Evolutionary conservation across 2,888 invertebrate genomes (phyloP).

Genomic region (Noctua fimbriata): DNA sequence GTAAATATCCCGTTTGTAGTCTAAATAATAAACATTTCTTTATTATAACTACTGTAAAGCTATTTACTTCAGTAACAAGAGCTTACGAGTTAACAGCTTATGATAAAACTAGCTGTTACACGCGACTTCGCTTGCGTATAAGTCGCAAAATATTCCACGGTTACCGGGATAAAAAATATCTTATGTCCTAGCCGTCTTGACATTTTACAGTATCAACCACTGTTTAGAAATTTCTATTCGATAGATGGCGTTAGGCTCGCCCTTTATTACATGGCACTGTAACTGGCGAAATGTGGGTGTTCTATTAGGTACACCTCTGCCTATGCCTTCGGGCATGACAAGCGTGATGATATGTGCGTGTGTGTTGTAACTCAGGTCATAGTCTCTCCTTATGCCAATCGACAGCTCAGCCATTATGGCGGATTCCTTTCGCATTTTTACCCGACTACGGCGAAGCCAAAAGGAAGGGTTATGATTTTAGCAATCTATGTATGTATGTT

Average conservation of each 20-base stretch:
- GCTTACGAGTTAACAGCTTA: neutral
- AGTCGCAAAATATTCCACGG: neutral
- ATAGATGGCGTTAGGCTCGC: neutral
- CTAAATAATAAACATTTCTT: conserved; percentile 3
- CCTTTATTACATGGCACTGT: no score
- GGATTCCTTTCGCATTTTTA: neutral
- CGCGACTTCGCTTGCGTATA: neutral
- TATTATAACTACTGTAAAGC: neutral
- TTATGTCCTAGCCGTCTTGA: no score
- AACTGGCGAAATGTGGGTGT: neutral
- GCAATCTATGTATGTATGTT: no score
- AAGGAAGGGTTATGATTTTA: no score
- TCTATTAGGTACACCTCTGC: neutral
- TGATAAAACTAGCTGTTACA: neutral
- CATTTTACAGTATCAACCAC: neutral
- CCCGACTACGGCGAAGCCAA: no score
- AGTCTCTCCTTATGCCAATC: neutral
- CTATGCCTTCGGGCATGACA: neutral
- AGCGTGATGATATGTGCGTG: neutral
- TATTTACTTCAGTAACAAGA: conserved; percentile 12
- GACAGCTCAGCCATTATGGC: no score
- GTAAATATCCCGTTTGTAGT: no score
- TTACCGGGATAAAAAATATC: neutral
- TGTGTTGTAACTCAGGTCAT: neutral
- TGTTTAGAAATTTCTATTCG: neutral